Evolutionary conservation across 2,113 vertebrate species (phyloP), one percentile per base, ranked within the genome.

Genomic region (Camelus bactrianus): DNA sequence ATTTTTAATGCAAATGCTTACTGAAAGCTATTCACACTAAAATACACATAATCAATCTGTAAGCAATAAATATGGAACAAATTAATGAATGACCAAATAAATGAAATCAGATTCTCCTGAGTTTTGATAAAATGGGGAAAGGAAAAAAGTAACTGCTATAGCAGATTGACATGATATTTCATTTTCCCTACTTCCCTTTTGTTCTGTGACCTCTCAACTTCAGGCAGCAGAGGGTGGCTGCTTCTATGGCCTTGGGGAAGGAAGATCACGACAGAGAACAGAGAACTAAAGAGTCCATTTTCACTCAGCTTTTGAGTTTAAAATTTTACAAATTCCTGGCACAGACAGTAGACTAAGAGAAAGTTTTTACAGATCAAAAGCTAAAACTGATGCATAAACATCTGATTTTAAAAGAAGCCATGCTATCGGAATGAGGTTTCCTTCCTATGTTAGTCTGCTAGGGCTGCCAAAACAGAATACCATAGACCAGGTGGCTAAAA

Each of bases 61-160:
- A 42, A n/a, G 32, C 77, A 89, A 93, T 48, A 82, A 82, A 89
- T 70, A 75, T 6, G 22, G 24, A 89, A 42, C 60, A 84, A 77
- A 93, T 89, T 79, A 77, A 70, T 79, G 17, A 30, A 56, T 84
- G 77, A 46, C 16, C 26, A 93, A 89, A 87, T 91, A 87, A 91
- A 70, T 42, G 4, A 93, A 92, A 83, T 64, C 46, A 84, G 28
- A 93, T 69, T 22, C 42, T 62, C 46, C 15, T 7, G 10, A 82
- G 38, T 70, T 84, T 64, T 93, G 5, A 69, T 52, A 79, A 64
- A 76, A 46, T 32, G 26, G 46, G 24, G 32, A 48, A 75, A 95
- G 48, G 22, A 11, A 83, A 87, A 89, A 83, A 54, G 12, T 69
- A n/a, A 22, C 42, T 89, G 8, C 28, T 65, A 3, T 32, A 26